Evolutionary conservation across 2,113 vertebrate genomes (phyloP).

Genomic region (Austrofundulus limnaeus): DNA sequence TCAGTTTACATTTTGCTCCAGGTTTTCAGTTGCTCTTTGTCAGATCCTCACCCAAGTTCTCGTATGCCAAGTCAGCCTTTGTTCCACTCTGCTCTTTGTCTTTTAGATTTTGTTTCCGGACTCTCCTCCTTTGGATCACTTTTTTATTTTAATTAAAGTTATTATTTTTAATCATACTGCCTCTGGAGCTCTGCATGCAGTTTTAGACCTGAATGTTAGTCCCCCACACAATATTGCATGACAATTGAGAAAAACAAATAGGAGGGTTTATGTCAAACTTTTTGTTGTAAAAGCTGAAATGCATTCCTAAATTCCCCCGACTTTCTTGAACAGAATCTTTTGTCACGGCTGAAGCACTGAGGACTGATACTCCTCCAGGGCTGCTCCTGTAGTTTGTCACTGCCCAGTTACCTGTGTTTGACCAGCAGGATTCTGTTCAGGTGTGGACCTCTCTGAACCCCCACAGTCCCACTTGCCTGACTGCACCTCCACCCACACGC

Average conservation of each 20-base stretch:
- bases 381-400: slow-evolving; percentile 28
- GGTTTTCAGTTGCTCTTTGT: neutral
- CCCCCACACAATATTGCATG: too few species aligned
- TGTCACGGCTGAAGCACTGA: slow-evolving; percentile 20
- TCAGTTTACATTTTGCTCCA: neutral
- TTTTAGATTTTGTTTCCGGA: neutral
- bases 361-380: slow-evolving; percentile 39
- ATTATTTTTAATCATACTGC: too few species aligned
- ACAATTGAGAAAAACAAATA: too few species aligned
- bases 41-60: neutral
- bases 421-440: slow-evolving; percentile 57
- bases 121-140: too few species aligned
- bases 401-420: slow-evolving; percentile 45
- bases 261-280: slow-evolving; percentile 1
- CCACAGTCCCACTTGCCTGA: slow-evolving; percentile 57
- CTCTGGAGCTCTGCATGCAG: too few species aligned
- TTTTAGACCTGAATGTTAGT: too few species aligned
- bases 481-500: slow-evolving; percentile 24
- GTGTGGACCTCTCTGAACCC: slow-evolving; percentile 47
- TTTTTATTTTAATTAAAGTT: neutral
- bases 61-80: neutral
- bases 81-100: neutral
- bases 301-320: slow-evolving; percentile 7
- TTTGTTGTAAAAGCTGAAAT: neutral
- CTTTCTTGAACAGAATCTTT: slow-evolving; percentile 22